phyloP scores from a whole-genome alignment of 2,888 invertebrate genomes.

The Ophraella communa region DNA sequence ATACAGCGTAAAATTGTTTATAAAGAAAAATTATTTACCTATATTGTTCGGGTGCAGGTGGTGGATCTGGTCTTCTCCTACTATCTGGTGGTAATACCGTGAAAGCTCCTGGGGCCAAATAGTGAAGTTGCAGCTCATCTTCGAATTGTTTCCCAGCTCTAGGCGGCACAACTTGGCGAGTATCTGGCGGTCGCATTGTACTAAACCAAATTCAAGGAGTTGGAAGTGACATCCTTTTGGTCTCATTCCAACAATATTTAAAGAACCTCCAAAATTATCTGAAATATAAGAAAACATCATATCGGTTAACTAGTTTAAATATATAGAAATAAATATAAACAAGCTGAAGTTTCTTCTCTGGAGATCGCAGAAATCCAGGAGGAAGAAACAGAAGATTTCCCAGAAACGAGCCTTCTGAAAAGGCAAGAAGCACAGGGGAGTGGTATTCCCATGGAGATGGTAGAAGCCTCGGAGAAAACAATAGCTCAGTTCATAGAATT shows the following conservation, averaged over 20 bases:
- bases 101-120: slow-evolving; percentile 57
- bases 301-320: no score
- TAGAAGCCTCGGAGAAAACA: no score
- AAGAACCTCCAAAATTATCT: background rate
- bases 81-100: slow-evolving; percentile 56
- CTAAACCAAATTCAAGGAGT: slow-evolving; percentile 29
- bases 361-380: no score
- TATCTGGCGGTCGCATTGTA: slow-evolving; percentile 54
- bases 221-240: slow-evolving; percentile 29
- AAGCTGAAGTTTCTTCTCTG: no score
- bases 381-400: no score
- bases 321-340: background rate
- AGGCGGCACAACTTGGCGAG: slow-evolving; percentile 43
- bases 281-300: background rate
- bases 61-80: slow-evolving; percentile 50
- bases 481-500: no score
- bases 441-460: no score
- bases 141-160: slow-evolving; percentile 52
- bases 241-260: slow-evolving; percentile 34
- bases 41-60: slow-evolving; percentile 56
- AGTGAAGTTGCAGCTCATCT: slow-evolving; percentile 53
- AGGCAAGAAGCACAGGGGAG: no score
- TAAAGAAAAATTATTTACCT: slow-evolving; percentile 46
- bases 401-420: no score
- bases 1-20: background rate